Evolutionary conservation across 2,113 vertebrate species (phyloP), one percentile per base, ranked within the genome.

Genomic region (Cyphomyrus plagiostoma): DNA sequence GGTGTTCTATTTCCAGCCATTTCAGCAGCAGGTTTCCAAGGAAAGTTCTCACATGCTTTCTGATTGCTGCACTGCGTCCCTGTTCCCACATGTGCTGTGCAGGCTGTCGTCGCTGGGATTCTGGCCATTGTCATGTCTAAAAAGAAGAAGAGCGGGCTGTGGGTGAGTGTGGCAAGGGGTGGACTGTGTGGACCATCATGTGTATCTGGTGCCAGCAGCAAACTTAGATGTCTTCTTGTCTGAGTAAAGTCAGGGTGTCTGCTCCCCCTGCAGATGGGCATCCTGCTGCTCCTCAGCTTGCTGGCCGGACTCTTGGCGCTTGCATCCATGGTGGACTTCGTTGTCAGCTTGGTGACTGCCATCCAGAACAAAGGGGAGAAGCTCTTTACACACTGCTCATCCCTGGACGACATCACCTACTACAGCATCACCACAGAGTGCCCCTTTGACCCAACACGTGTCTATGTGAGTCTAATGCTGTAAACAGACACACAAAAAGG

Each of bases 391-490:
- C 91, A 95, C 89, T 98, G 97, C 91, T 86, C 86, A 0, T 45
- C 82, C 15, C 4, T 88, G 4, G 9, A 87, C 0, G 0, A 88
- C 7, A 19, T 90, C 1, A 17, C 92, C 88, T 90, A 94, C 0
- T 88, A 94, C 89, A 96, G 95, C 0, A 89, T 95, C 17, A 94
- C 96, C 0, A 91, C 93, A 0, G 93, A 98, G 91, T 98, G 98
- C 77, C 97, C 97, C 39, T 99, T 98, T 1, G 97, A 99, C 88
- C 98, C 98, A 87, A 98, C 98, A 0, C 96, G 96, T 0, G 94
- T 98, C 93, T 98, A 97, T 0, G 97, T 98, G 93, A 97, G 98
- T 96, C 46, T 53, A 2, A 19, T 2, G 13, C 85, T 52, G 15
- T 19, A 86, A 35, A 53, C 21, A n/a, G 4, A 17, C 1, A 17